Base-by-base conservation (phyloP, 1,140 invertebrate genomes). In the Bombus sibiricus region DNA sequence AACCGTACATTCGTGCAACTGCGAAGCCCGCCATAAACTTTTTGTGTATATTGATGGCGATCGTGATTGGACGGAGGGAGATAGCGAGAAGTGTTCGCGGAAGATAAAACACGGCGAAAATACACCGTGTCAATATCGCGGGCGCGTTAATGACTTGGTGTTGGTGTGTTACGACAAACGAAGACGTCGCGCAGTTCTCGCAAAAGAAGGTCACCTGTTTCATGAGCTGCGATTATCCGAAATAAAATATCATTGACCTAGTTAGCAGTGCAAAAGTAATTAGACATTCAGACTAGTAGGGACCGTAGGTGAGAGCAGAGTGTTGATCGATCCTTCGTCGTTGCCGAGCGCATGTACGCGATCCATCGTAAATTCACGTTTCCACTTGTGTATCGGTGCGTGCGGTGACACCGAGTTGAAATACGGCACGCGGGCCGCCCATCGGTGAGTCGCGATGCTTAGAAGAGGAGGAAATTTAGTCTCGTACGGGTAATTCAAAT, bases 221-320 rank as follows among this genome's bases (percentile, higher is more conserved):
- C 71, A 69, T 32, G 41, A 64, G 12, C 37, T 62, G 39, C 34
- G 89, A 82, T 89, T 89, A 89, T 90, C 64, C 68, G 57, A 90
- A 90, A 89, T 89, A 90, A 89, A 87, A 89, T 90, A 89, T 83
- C 88, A 78, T 74, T 90, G 89, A 90, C 89, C 89, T 78, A 89
- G 85, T 90, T 89, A 84, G 39, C 72, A 25, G 47, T 18, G 81
- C 53, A 89, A 89, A 89, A 87, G 89, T 87, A 90, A 90, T 90
- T 90, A 90, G 89, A 90, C 79, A 90, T 90, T 85, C 82, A 47
- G 80, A 62, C 68, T n/a, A 57, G 64, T 68, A 74, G 88, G 81
- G 28, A 71, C 32, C 68, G 75, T 72, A 82, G 69, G 81, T 78
- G 81, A 82, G 78, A 86, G 69, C 47, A 41, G 85, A 72, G 68